Evolutionary conservation across 2,888 invertebrate species (phyloP).

Genomic region (Malthinus flaveolus): DNA sequence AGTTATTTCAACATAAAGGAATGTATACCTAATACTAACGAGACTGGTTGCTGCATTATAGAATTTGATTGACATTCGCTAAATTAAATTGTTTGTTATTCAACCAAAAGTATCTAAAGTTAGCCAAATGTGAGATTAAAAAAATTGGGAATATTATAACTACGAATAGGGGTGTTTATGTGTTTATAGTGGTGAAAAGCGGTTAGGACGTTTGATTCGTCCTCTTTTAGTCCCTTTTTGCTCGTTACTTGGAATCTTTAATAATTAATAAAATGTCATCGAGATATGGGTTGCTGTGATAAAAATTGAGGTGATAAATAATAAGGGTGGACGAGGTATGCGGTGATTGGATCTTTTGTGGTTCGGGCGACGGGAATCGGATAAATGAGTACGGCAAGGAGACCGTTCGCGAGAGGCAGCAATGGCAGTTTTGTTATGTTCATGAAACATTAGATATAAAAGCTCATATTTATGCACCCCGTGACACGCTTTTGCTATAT

Average conservation of each 20-base stretch:
- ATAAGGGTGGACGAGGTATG: slow-evolving; percentile 36
- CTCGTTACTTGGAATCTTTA: slow-evolving; percentile 30
- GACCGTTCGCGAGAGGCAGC: neutral
- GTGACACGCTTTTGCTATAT: slow-evolving; percentile 18
- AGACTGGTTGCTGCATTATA: neutral
- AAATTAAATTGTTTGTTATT: slow-evolving; percentile 13
- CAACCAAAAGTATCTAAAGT: neutral
- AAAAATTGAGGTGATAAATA: slow-evolving; percentile 41
- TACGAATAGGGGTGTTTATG: too few species aligned
- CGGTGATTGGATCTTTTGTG: slow-evolving; percentile 32
- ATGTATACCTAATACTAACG: neutral
- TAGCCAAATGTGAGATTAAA: slow-evolving; percentile 13
- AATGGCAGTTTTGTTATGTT: slow-evolving; percentile 18
- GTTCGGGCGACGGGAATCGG: slow-evolving; percentile 32
- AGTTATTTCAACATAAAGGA: neutral
- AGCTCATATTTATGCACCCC: slow-evolving; percentile 38
- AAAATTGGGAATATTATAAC: slow-evolving; percentile 2
- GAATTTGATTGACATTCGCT: slow-evolving; percentile 19
- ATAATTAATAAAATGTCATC: slow-evolving; percentile 42
- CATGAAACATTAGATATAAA: slow-evolving; percentile 34
- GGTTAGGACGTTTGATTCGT: slow-evolving; percentile 10
- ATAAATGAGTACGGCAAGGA: slow-evolving; percentile 37
- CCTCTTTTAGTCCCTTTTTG: slow-evolving; percentile 17
- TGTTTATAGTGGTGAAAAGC: slow-evolving; percentile 20
- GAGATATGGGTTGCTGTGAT: slow-evolving; percentile 31